Evolutionary conservation across 2,797 vertebrate genomes (phyloP).

Genomic region (Centroberyx gerrardi): DNA sequence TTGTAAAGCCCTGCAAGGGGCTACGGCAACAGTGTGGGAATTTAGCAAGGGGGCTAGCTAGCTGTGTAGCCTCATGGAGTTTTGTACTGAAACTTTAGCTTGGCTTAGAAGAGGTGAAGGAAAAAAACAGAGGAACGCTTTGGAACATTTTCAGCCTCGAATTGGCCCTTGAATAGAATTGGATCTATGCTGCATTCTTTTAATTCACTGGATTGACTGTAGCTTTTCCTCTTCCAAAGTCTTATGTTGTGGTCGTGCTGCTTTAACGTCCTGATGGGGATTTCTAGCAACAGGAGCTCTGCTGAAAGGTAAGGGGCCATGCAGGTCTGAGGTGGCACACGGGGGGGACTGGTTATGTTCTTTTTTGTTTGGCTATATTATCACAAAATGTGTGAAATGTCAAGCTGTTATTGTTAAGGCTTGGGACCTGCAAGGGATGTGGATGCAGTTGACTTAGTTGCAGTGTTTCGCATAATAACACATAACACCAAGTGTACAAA

Average conservation of each 20-base stretch:
- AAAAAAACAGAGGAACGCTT: not conserved
- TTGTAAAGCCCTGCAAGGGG: slow-evolving; percentile 38
- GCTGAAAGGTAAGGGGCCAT: slow-evolving; percentile 61
- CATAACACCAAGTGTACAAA: slow-evolving; percentile 27
- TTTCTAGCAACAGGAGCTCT: slow-evolving; percentile 33
- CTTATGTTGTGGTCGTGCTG: slow-evolving; percentile 11
- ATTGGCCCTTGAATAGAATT: not conserved
- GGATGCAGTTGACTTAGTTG: not conserved
- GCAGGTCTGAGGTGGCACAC: not conserved
- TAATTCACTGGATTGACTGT: not conserved
- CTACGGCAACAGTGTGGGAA: slow-evolving; percentile 28
- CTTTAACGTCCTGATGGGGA: slow-evolving; percentile 8
- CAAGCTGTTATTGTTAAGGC: slow-evolving; percentile 7
- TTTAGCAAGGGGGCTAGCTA: slow-evolving; percentile 19
- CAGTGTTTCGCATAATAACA: slow-evolving; percentile 43
- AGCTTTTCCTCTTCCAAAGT: not conserved
- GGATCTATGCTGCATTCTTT: not conserved
- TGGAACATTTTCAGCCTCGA: not conserved
- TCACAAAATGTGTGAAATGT: slow-evolving; percentile 19
- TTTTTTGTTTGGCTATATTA: not conserved
- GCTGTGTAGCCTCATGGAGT: slow-evolving; percentile 17
- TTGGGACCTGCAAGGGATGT: not conserved
- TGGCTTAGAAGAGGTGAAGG: not conserved
- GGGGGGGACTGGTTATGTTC: not conserved
- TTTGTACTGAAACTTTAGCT: slow-evolving; percentile 22